A percentile compares a stretch with the other conserved stretches of the same genome.
These are phyloP conservation scores for Elgaria multicarinata DNA, from an alignment of 2,113 vertebrate genomes.

Conservation along the genomic window DNA sequence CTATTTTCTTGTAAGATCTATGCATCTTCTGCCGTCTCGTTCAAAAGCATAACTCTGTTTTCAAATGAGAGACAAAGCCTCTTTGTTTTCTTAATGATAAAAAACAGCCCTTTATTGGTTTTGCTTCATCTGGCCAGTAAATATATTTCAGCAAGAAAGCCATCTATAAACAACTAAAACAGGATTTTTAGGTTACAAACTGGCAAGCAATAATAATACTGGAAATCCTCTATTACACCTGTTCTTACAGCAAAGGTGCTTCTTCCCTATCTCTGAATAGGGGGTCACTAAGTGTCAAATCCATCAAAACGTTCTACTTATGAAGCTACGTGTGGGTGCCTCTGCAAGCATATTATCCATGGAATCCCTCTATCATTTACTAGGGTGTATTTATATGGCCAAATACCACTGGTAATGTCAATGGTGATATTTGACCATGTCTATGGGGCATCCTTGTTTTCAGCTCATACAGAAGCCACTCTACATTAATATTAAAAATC, in stretches of 20 bases:
- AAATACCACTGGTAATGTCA: neutral
- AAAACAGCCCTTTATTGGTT: neutral
- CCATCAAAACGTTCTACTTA: neutral
- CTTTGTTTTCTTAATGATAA: neutral
- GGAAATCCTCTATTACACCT: neutral
- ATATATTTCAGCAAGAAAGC: neutral
- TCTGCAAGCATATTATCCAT: neutral
- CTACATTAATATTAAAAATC: slow-evolving; percentile 7
- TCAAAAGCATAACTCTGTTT: neutral
- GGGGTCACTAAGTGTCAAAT: neutral
- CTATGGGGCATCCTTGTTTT: slow-evolving; percentile 1
- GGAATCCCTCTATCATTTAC: neutral
- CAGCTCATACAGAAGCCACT: neutral
- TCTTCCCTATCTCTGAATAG: too few relatives aligned
- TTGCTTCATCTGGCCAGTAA: neutral
- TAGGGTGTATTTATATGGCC: neutral
- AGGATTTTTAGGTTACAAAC: neutral
- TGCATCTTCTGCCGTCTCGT: neutral
- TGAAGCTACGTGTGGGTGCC: neutral
- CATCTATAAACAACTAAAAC: neutral
- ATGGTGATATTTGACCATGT: neutral
- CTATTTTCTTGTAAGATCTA: neutral
- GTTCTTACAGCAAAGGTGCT: neutral
- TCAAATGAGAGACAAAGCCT: neutral
- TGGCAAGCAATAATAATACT: neutral